Evolutionary conservation across 2,888 invertebrate genomes (phyloP), one percentile per base, ranked within the genome.

Genomic region (Calephelis perditalis): DNA sequence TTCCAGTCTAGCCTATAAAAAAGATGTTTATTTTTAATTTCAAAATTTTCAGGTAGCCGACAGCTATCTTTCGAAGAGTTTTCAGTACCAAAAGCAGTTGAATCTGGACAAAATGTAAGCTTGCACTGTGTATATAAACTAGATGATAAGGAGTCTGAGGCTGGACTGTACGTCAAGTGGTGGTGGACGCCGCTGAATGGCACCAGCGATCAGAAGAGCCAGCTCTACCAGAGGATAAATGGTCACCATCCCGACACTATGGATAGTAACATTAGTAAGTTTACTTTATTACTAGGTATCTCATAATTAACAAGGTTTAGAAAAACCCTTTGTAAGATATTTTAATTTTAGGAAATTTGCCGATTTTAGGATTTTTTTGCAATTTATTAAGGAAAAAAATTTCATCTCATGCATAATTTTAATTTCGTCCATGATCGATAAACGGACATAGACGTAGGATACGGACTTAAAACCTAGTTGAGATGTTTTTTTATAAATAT

Each of bases 51-150:
- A 88, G 88, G 73, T 40, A 84, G 77, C 66, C 75, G 72, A 46
- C 84, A 84, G 65, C 64, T 86, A 57, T 76, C 76, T 2, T 82
- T 87, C 72, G 77, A 76, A 45, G 78, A 84, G 62, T 82, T 89
- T 65, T 69, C 67, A 36, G 87, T 87, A 40, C 88, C 88, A 4
- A 65, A 68, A 11, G 69, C 74, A 2, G 72, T 81, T 46, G 72
- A 76, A 63, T 66, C 69, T 0, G 87, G 84, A 0, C 70, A 74
- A 10, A 70, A 77, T 60, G 81, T 74, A 0, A 76, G 77, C 60
- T 70, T 88, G 49, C 73, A 69, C 47, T 87, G 87, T 65, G 68
- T 65, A 54, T 80, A 78, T 69, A 70, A 73, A 5, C 60, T 80
- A 54, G 64, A 47, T 7, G 65, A 63, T 7, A 65, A 65, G 8